Evolutionary conservation across 2,888 invertebrate species (phyloP).

Genomic region (Cantharis nigra): DNA sequence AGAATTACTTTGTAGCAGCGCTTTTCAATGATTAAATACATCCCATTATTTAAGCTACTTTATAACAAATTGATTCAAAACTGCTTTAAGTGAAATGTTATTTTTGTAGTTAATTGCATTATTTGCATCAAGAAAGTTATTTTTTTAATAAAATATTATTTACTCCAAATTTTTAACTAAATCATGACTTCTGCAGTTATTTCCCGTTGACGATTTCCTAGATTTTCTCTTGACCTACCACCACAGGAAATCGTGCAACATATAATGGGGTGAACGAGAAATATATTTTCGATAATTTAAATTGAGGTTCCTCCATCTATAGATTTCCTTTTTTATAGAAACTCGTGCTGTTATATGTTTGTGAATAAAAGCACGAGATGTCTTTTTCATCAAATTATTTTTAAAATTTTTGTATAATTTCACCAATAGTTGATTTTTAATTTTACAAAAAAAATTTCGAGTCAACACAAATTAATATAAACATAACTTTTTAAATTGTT

Average conservation of each 20-base stretch:
- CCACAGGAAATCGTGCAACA: background rate
- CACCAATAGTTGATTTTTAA: too few species aligned
- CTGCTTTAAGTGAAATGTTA: background rate
- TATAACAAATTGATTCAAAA: background rate
- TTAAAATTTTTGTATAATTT: too few species aligned
- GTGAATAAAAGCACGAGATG: background rate
- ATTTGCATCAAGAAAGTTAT: background rate
- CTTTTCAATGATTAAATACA: conserved; percentile 2
- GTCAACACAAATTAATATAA: too few species aligned
- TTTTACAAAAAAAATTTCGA: too few species aligned
- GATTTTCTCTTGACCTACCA: background rate
- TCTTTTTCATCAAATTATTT: background rate
- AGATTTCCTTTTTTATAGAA: background rate
- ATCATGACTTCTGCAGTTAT: background rate
- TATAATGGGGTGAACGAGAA: background rate
- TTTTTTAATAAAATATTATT: background rate
- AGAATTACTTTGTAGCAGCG: background rate
- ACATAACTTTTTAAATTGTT: too few species aligned
- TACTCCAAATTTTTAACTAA: background rate
- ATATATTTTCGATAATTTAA: background rate
- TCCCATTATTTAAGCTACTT: background rate
- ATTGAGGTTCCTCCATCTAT: background rate
- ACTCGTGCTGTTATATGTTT: background rate
- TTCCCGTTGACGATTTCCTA: background rate
- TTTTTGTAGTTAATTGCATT: background rate